Evolutionary conservation across 2,888 invertebrate species (phyloP), one percentile per base, ranked within the genome.

Genomic region (Orthonychiurus folsomi): DNA sequence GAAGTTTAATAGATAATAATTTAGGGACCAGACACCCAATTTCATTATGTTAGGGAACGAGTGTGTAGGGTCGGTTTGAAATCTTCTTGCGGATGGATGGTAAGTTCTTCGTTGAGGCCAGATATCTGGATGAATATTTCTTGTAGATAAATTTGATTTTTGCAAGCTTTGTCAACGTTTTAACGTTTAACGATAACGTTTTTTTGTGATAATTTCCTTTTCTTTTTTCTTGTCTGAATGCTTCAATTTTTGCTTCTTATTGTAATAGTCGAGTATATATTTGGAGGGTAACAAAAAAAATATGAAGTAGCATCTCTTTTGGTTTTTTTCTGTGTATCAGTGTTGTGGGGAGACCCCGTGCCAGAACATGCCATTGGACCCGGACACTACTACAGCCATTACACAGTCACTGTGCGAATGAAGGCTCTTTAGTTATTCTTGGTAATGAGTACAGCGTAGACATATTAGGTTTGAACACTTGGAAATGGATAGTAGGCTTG

Each of bases 251-350:
- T n/a, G n/a, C n/a, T n/a, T n/a, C n/a, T n/a, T n/a, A n/a, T n/a
- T n/a, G n/a, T n/a, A n/a, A n/a, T n/a, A n/a, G n/a, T n/a, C n/a
- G n/a, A n/a, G n/a, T n/a, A n/a, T n/a, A n/a, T n/a, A n/a, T n/a
- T n/a, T n/a, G n/a, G 9, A 37, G 37, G 37, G 9, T 52, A 23
- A 20, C 12, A 52, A 52, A 52, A 23, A 52, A 66, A 57, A 61
- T 70, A 63, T 68, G 67, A 68, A 68, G 66, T 66, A 68, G 70
- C 66, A 66, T 72, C 69, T 72, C 70, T 72, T 72, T 70, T 71
- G 63, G 71, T 61, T 72, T 71, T 71, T 70, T 72, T 72, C 66
- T 72, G 70, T 72, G 68, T 72, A 69, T 72, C 72, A 72, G 72
- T 70, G 70, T 72, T 71, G 68, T 72, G 72, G 71, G 70, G 69